Evolutionary conservation across 2,797 vertebrate genomes (phyloP), one percentile per base, ranked within the genome.

Genomic region (Malurus splendens): DNA sequence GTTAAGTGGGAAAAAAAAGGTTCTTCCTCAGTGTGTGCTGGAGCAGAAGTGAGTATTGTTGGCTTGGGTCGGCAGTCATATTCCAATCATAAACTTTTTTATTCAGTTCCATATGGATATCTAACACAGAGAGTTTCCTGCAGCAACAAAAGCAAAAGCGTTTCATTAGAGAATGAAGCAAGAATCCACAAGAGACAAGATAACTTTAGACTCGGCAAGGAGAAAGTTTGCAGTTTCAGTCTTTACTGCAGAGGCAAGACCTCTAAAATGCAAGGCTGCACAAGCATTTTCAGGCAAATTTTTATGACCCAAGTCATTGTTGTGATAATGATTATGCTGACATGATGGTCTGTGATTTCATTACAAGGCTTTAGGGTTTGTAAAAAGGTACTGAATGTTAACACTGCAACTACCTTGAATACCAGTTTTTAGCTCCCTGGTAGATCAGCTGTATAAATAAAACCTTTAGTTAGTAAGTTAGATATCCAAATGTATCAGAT

Each of bases 11-110:
- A 17, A 94, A 80, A 41, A 96, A 97, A 41, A 99, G 94, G 22
- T 96, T 96, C 93, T 98, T 99, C 52, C 98, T 97, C 36, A 99
- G 93, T 4, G 99, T 99, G 70, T 99, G 98, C 83, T 97, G 97
- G 22, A 98, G 94, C 33, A 97, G 94, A 45, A 99, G 86, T 28
- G 95, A 86, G 67, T 98, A 98, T 2, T 51, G 93, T 60, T 95
- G 96, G 55, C 66, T 82, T 33, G 96, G 89, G 86, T 96, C 95
- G 59, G 66, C 42, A 4, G 47, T 95, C 39, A 19, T 81, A 95
- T 98, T 98, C 95, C 98, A 97, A 13, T 97, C 96, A 81, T 96
- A 98, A 55, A 99, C 86, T 30, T 56, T 95, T 24, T 79, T 38
- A 48, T 98, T 98, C 91, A 99, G 96, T 56, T 98, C 97, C 4